phyloP scores from a whole-genome alignment of 2,113 vertebrate genomes.

The Odobenus rosmarus region DNA sequence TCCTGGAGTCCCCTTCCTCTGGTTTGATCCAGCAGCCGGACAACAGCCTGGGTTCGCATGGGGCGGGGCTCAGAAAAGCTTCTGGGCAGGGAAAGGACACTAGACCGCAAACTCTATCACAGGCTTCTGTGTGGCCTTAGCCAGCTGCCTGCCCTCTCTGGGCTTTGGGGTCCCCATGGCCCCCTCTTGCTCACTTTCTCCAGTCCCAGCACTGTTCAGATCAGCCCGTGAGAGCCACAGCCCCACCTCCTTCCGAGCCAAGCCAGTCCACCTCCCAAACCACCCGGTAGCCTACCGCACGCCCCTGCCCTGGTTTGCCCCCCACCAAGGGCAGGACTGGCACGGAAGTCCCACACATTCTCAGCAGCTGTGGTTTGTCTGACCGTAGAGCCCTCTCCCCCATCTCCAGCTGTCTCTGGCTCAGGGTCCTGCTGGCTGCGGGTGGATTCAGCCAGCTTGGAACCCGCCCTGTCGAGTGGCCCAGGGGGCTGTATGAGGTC shows the following conservation, averaged over 20 bases:
- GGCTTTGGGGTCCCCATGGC: background rate
- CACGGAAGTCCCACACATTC: background rate
- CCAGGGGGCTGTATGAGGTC: slow-evolving; percentile 64
- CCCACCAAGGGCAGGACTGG: background rate
- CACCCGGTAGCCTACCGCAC: background rate
- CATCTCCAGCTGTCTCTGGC: slow-evolving; percentile 64
- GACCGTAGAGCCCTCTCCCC: background rate
- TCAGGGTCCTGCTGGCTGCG: slow-evolving; percentile 24
- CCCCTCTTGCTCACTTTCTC: background rate
- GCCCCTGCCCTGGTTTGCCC: background rate
- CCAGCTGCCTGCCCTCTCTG: background rate
- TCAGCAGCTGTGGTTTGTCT: background rate
- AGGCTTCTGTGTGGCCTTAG: background rate
- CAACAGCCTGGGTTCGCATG: accelerated
- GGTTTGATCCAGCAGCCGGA: background rate
- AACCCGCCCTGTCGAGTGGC: background rate
- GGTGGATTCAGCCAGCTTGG: slow-evolving; percentile 49
- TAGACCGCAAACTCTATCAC: background rate
- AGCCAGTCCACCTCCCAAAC: background rate
- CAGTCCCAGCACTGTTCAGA: background rate
- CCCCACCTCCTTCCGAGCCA: background rate
- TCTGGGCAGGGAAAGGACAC: background rate
- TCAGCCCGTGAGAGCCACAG: background rate
- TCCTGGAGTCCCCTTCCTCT: background rate
- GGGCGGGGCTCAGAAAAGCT: background rate